Base-by-base conservation (phyloP, 1,140 invertebrate genomes). In the Vanessa tameamea region DNA sequence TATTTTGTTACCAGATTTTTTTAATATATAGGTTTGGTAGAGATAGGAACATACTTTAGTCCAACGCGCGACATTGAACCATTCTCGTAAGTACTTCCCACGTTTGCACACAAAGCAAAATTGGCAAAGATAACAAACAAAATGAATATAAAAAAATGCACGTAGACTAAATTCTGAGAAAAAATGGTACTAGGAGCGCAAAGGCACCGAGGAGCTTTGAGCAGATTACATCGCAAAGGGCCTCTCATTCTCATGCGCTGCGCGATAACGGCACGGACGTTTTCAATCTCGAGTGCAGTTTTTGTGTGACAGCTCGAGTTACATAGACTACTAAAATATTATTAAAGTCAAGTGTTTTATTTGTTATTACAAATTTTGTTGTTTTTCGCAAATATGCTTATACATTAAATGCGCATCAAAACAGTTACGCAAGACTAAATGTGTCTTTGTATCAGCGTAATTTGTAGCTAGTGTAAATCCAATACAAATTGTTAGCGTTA, bases 151-250 rank as follows among this genome's bases (percentile, higher is more conserved):
- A 64, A 82, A 76, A 73, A 64, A 26, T 74, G 57, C 65, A 71
- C 70, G 72, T 73, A 75, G 66, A 76, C 69, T 69, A 77, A 76
- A 73, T 72, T 78, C 74, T 79, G 53, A 74, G 73, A 86, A 81
- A 79, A 79, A 85, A 73, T 82, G 84, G 68, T 69, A 69, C 66
- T 69, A 69, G 66, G 78, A 78, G 50, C 63, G 66, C 77, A 87
- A 71, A 77, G 64, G 31, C 53, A 71, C 78, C 47, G 78, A 69
- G 76, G 63, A 82, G 78, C 81, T 87, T 78, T 78, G 78, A 80
- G 61, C 74, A 82, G 83, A 87, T 89, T 84, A 86, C 79, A 89
- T 89, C 84, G 84, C 80, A 83, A 83, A 83, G 82, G 81, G 75
- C 76, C 65, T 76, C 84, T 83, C 80, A 78, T 86, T 82, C 78